A percentile compares a stretch with the other conserved stretches of the same genome.
Conservation (phyloP, 2,888 invertebrate genomes). For the Gastracanthus pulcherrimus region DNA sequence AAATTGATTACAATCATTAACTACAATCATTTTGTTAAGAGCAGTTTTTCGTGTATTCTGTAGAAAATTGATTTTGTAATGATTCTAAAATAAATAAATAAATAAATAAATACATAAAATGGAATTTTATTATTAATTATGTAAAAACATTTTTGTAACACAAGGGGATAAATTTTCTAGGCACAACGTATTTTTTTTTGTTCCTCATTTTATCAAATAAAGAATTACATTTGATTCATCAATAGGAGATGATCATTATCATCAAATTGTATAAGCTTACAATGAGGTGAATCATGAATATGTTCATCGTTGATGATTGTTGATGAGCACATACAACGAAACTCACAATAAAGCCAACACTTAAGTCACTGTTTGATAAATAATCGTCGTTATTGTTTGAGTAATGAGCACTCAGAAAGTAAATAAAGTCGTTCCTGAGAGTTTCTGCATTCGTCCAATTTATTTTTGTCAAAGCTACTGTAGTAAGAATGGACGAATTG, state of each 20-base stretch:
- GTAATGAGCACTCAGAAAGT: neutral
- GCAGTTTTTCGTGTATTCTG: too few relatives aligned
- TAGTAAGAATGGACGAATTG: too few relatives aligned
- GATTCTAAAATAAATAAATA: too few relatives aligned
- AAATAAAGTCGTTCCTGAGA: neutral
- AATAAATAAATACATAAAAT: too few relatives aligned
- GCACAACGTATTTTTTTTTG: neutral
- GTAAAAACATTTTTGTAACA: too few relatives aligned
- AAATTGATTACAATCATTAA: too few relatives aligned
- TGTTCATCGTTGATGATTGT: conserved; percentile 5
- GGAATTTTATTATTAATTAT: too few relatives aligned
- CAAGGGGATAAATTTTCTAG: too few relatives aligned
- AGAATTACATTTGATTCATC: conserved; percentile 21
- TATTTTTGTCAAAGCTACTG: conserved; percentile 31
- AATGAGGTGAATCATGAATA: conserved; percentile 22
- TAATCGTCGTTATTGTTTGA: conserved; percentile 25
- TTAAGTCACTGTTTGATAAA: conserved; percentile 39
- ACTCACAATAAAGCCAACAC: conserved; percentile 17
- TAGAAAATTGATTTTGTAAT: too few relatives aligned
- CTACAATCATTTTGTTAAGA: too few relatives aligned
- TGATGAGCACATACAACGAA: conserved; percentile 5
- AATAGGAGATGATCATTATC: conserved; percentile 1
- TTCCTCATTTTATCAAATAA: neutral
- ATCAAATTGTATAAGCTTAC: neutral
- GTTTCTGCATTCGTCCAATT: neutral